phyloP scores from a whole-genome alignment of 2,888 invertebrate genomes.

The Alloplasta piceator region DNA sequence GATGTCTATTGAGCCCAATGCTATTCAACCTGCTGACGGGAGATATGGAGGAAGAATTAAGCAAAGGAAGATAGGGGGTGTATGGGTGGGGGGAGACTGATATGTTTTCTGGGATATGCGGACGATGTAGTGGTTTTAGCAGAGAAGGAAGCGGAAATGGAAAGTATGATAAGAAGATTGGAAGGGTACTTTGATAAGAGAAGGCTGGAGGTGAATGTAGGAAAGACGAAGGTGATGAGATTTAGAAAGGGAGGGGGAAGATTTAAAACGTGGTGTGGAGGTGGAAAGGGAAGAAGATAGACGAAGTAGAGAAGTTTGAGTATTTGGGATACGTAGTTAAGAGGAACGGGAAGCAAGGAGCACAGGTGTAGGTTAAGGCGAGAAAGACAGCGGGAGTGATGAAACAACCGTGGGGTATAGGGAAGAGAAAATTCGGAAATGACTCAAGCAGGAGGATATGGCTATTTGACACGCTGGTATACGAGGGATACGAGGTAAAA shows the following conservation, averaged over 20 bases:
- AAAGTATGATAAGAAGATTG: no score
- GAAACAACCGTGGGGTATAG: conserved; percentile 38
- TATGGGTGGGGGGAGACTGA: neutral
- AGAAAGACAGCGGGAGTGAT: conserved; percentile 20
- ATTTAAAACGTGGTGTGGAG: neutral
- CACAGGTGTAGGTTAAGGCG: neutral
- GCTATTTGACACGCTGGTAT: conserved; percentile 34
- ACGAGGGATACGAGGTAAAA: no score
- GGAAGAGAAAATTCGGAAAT: no score
- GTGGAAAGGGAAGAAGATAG: neutral
- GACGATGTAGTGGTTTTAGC: neutral
- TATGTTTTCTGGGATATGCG: neutral
- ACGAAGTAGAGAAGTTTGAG: neutral
- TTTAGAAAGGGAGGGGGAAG: neutral
- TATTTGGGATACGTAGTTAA: neutral
- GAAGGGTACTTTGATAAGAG: neutral
- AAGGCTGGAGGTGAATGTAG: no score
- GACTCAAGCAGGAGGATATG: conserved; percentile 21
- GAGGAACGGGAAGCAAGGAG: conserved; percentile 9
- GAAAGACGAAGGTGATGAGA: neutral
- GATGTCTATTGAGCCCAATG: neutral
- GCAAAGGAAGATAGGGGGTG: neutral
- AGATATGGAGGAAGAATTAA: neutral
- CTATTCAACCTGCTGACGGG: neutral
- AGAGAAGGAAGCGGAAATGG: neutral